Evolutionary conservation across 2,888 invertebrate genomes (phyloP).

Genomic region (Tenthredo notha): DNA sequence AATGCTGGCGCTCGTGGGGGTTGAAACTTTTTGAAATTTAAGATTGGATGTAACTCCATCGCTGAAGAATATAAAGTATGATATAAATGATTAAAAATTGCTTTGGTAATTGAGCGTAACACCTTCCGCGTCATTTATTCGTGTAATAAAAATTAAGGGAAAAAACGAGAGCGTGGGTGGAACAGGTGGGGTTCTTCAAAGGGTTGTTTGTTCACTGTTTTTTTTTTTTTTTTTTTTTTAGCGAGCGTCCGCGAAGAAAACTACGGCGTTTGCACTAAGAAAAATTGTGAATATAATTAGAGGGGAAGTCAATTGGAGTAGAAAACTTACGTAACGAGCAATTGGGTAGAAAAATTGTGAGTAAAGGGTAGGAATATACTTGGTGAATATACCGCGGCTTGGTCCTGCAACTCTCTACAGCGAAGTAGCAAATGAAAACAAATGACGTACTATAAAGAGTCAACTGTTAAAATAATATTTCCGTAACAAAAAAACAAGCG

Average conservation of each 20-base stretch:
- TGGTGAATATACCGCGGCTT: not conserved
- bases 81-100: constrained; percentile 39
- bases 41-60: not conserved
- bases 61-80: not conserved
- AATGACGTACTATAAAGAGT: constrained; percentile 66
- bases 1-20: no score
- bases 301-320: constrained; percentile 73
- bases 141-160: constrained; percentile 74
- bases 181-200: constrained; percentile 64
- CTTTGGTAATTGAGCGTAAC: constrained; percentile 72
- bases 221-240: not conserved
- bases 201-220: constrained; percentile 64
- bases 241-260: constrained; percentile 63
- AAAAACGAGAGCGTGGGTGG: constrained; percentile 57
- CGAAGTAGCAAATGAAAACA: constrained; percentile 68
- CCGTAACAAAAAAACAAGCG: constrained; percentile 52
- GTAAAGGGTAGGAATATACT: constrained; percentile 62
- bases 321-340: constrained; percentile 75
- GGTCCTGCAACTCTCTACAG: not conserved
- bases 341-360: constrained; percentile 72
- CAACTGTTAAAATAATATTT: constrained; percentile 63
- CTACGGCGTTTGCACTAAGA: constrained; percentile 58
- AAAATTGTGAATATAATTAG: constrained; percentile 76
- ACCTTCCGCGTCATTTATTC: constrained; percentile 72
- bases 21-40: not conserved